Evolutionary conservation across 2,113 vertebrate species (phyloP), one percentile per base, ranked within the genome.

Genomic region (Passer montanus): DNA sequence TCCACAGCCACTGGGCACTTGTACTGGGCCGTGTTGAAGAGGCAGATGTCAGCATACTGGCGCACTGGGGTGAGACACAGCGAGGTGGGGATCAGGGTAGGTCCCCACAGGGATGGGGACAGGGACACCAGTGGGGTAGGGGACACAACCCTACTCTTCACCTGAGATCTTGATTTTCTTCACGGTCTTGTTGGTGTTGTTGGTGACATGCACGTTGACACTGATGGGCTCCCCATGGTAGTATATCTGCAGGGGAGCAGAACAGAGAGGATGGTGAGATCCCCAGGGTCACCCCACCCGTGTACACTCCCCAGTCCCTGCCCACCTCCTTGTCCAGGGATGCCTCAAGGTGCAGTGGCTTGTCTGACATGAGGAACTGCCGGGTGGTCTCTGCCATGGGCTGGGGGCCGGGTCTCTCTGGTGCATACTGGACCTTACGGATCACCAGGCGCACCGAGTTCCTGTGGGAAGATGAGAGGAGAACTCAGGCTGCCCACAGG

Each of bases 151-250:
- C 14, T 11, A 3, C 10, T 15, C 43, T 59, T 79, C 67, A 99
- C 99, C 99, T 81, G 99, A 99, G 94, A 99, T 99, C 95, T 99
- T 99, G 91, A 99, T 99, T 98, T 99, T 99, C 98, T 99, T 99
- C 94, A 99, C 99, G 0, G 98, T 99, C 98, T 99, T 99, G 98
- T 99, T 99, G 96, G 99, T 99, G 97, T 99, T 99, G 98, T 99
- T 99, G 87, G 99, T 99, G 96, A 99, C 99, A 1, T 99, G 99
- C 30, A 99, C 99, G 1, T 99, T 99, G 56, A 99, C 99, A 1
- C 98, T 99, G 97, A 99, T 99, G 21, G 99, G 99, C 33, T 99
- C 99, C 2, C 99, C 99, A 0, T 99, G 99, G 95, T 99, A 99
- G 84, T 99, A 99, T 90, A 99, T 99, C 99, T 99, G 89, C 44